Base-by-base conservation (phyloP, 1,140 invertebrate genomes). In the Brachionus asplanchnoidis region DNA sequence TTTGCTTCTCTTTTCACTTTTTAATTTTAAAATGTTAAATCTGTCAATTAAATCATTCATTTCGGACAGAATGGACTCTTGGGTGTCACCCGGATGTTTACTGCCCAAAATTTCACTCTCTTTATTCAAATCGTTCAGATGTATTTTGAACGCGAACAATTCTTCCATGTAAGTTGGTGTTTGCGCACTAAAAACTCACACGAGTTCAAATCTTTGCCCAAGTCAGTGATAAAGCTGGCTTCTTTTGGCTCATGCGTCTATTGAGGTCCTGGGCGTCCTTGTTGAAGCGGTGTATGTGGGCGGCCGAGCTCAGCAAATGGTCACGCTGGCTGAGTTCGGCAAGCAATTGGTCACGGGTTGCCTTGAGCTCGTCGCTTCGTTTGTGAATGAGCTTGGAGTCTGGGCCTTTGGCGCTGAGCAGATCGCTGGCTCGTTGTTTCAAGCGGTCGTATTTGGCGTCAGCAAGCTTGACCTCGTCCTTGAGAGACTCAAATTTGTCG, bases 101-200 rank as follows among this genome's bases (percentile, higher is more conserved):
- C 56, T 53, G 20, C 42, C 1, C n/a, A 82, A 40, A 3, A 8
- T 14, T 40, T 82, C 79, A 12, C 79, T 82, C 53, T 60, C 65
- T 32, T 36, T 82, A 6, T 68, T 68, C 53, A 82, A 68, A 40
- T 82, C 79, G 53, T 82, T 68, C 0, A 82, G 12, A 3, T 82
- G 53, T n/a, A 60, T 28, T 65, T 46, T 60, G 7, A 82, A 17
- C 6, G 79, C 23, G 14, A 40, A 32, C n/a, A 82, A 44, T n/a
- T 82, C 53, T 60, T 82, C 79, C 7, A 44, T 65, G 17, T 65
- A 82, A 12, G 42, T 32, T 60, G 17, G n/a, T 82, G 79, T 40
- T 68, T 82, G 60, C 79, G 79, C 3, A 82, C 36, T 26, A 82
- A n/a, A 12, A n/a, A 42, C 66, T 82, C 79, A 32, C 79, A 82